Evolutionary conservation across 2,797 vertebrate species (phyloP).

Genomic region (Cyprinella venusta): DNA sequence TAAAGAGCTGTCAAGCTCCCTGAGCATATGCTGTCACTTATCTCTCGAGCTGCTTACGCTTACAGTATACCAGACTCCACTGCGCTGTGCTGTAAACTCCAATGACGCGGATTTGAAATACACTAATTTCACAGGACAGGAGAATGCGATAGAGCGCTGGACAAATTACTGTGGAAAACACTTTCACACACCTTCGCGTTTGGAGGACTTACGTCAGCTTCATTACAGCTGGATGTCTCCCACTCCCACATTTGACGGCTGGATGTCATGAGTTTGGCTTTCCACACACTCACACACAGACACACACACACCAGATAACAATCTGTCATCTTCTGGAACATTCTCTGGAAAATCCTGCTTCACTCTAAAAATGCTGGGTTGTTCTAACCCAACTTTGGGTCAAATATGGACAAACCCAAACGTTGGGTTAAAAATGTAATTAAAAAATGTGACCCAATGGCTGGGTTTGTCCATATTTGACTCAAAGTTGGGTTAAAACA

Average conservation of each 20-base stretch:
- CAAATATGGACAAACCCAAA: too few relatives aligned
- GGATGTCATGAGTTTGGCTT: slow-evolving; percentile 43
- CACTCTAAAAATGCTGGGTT: too few relatives aligned
- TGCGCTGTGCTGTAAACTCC: slow-evolving; percentile 1
- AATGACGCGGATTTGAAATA: slow-evolving; percentile 9
- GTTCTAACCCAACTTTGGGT: too few relatives aligned
- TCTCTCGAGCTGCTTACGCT: not conserved
- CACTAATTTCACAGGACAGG: slow-evolving; percentile 10
- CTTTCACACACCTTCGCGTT: slow-evolving; percentile 21
- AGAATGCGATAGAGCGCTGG: not conserved
- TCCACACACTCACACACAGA: slow-evolving; percentile 55
- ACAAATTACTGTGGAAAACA: slow-evolving; percentile 32
- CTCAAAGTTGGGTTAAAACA: too few relatives aligned
- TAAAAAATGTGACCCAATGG: too few relatives aligned
- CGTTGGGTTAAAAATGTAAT: too few relatives aligned
- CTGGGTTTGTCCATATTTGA: too few relatives aligned
- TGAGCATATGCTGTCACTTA: not conserved
- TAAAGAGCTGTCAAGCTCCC: not conserved
- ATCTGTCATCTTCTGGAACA: slow-evolving; percentile 56
- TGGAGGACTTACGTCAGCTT: slow-evolving; percentile 52
- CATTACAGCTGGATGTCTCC: slow-evolving; percentile 59
- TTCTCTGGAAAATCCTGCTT: slow-evolving; percentile 49
- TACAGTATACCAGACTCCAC: not conserved
- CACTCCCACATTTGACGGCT: slow-evolving; percentile 1
- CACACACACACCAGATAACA: slow-evolving; percentile 60